Evolutionary conservation across 1,140 invertebrate genomes (phyloP).

Genomic region (Drosophila ercepeae): DNA sequence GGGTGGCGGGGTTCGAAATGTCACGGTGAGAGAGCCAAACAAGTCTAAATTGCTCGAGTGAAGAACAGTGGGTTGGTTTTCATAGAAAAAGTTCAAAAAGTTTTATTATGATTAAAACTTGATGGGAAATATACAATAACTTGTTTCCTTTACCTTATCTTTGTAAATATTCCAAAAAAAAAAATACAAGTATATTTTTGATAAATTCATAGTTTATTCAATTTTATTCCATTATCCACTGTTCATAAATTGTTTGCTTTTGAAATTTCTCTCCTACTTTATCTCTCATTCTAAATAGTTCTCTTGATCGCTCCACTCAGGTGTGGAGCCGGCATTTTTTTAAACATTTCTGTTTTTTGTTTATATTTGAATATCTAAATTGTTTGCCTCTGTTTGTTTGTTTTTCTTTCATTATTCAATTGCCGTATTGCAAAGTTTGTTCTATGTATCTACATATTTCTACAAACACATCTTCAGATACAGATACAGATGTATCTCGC

Average conservation of each 20-base stretch:
- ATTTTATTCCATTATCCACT: constrained; percentile 1
- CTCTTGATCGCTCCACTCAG: constrained; percentile 29
- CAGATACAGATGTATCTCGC: neutral
- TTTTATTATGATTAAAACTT: too few relatives aligned
- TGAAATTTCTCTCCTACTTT: constrained; percentile 3
- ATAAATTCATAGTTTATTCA: neutral
- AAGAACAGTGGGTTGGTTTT: constrained; percentile 13
- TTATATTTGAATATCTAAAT: constrained; percentile 39
- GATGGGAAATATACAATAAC: too few relatives aligned
- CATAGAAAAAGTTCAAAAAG: too few relatives aligned
- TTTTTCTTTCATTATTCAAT: constrained; percentile 40
- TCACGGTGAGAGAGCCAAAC: constrained; percentile 18
- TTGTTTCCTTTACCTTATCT: too few relatives aligned
- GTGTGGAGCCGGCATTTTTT: constrained; percentile 55
- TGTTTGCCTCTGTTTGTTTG: constrained; percentile 23
- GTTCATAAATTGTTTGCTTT: constrained; percentile 26
- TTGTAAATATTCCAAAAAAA: too few relatives aligned
- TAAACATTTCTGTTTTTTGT: constrained; percentile 54
- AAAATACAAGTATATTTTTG: neutral
- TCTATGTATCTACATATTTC: neutral
- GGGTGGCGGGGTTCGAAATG: constrained; percentile 23
- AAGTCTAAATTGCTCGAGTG: constrained; percentile 12
- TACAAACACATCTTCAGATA: neutral
- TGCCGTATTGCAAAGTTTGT: neutral
- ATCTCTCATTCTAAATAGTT: neutral